Conservation (phyloP, 35 echinoderm and acorn worm genomes). For the Ophioderma brevispina region DNA sequence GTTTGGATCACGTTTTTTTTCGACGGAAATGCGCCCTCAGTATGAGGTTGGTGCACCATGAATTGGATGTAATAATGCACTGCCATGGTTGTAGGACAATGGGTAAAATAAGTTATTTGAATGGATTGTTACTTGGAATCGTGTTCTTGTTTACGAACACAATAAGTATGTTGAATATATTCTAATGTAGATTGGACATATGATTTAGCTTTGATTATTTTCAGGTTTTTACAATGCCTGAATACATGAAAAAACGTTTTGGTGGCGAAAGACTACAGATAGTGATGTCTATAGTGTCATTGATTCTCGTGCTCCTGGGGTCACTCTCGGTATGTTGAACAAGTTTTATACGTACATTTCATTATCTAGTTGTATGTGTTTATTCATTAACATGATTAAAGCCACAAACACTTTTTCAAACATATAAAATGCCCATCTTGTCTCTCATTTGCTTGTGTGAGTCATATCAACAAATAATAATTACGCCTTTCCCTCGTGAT, state of each 20-base stretch:
- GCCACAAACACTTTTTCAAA: too few species aligned
- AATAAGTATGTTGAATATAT: neutral
- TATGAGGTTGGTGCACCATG: neutral
- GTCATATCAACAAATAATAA: too few species aligned
- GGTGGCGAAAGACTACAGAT: constrained; percentile 58
- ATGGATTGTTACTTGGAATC: neutral
- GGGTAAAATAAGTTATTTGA: neutral
- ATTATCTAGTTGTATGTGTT: too few species aligned
- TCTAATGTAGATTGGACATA: neutral
- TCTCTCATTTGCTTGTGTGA: too few species aligned
- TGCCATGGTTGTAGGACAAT: neutral
- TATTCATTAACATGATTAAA: too few species aligned
- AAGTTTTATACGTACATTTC: too few species aligned
- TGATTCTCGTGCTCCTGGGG: constrained; percentile 53
- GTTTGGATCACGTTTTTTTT: too few species aligned
- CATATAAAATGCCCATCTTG: too few species aligned
- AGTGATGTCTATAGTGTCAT: constrained; percentile 37
- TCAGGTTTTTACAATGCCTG: constrained; percentile 61
- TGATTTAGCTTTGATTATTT: neutral
- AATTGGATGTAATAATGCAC: neutral
- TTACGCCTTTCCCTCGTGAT: too few species aligned
- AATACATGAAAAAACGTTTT: constrained; percentile 76
- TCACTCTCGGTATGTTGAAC: constrained; percentile 73
- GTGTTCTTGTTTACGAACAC: neutral
- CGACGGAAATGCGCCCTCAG: too few species aligned